These are phyloP conservation scores for Poeciliopsis prolifica DNA, from an alignment of 2,113 vertebrate species.

Conservation along the genomic window DNA sequence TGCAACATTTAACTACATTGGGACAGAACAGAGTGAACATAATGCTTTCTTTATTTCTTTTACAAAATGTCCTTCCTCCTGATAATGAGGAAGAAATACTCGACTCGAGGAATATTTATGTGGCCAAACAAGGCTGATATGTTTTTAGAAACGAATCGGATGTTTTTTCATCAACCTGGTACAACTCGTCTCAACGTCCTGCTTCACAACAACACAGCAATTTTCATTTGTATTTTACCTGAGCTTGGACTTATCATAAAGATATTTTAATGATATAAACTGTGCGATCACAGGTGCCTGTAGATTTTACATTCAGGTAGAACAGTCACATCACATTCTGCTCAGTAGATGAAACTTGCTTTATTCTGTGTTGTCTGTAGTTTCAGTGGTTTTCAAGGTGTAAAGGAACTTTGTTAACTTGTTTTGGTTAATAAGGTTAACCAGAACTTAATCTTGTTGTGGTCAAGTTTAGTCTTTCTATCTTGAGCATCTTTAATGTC, in stretches of 20 bases:
- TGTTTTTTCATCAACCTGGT: no score
- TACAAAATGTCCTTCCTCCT: not conserved
- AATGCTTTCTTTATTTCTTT: conserved; percentile 24
- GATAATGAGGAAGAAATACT: not conserved
- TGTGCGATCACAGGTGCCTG: not conserved
- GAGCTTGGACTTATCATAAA: not conserved
- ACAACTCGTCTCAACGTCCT: not conserved
- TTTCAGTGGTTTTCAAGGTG: not conserved
- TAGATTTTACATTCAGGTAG: no score
- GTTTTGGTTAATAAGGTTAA: no score
- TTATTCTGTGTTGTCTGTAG: no score
- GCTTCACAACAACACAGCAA: not conserved
- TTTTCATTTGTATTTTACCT: not conserved
- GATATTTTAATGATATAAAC: not conserved
- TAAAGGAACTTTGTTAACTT: no score
- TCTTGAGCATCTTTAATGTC: not conserved
- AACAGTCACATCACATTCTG: no score
- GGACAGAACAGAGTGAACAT: not conserved
- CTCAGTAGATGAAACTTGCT: no score
- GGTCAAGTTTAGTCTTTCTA: not conserved
- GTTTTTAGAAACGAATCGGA: not conserved
- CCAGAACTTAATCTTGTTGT: no score
- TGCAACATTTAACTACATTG: not conserved
- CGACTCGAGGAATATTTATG: not conserved
- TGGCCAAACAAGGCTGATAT: not conserved